Evolutionary conservation across 2,797 vertebrate genomes (phyloP).

Genomic region (Chanos chanos): DNA sequence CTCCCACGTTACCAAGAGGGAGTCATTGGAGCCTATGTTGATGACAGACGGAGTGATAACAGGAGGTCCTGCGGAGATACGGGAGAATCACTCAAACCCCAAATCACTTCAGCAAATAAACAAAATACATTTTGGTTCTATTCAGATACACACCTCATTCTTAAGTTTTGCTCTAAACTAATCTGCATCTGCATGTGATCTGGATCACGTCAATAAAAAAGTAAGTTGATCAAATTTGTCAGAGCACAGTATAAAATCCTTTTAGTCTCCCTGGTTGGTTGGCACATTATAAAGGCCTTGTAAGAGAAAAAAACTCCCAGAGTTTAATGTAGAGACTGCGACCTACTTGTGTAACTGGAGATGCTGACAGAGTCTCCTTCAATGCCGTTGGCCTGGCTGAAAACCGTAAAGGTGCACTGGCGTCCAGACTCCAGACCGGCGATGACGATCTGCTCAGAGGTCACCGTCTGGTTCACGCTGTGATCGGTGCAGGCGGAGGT

Average conservation of each 20-base stretch:
- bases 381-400: constrained; percentile 8
- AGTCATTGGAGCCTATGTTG: constrained; percentile 29
- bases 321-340: not conserved
- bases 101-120: no score
- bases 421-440: constrained; percentile 17
- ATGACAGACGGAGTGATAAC: not conserved
- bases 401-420: constrained; percentile 11
- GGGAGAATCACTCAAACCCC: no score
- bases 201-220: no score
- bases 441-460: constrained; percentile 10
- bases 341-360: constrained; percentile 22
- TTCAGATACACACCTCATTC: no score
- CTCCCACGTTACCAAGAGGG: constrained; percentile 32
- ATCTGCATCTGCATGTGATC: no score
- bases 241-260: no score
- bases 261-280: no score
- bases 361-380: not conserved
- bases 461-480: not conserved
- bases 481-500: constrained; percentile 15
- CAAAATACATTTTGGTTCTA: no score
- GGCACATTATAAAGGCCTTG: not conserved
- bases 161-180: no score
- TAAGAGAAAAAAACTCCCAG: not conserved
- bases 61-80: constrained; percentile 11
- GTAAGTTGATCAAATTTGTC: no score